Evolutionary conservation across 2,888 invertebrate species (phyloP), one percentile per base, ranked within the genome.

Genomic region (Chymomyza amoena): DNA sequence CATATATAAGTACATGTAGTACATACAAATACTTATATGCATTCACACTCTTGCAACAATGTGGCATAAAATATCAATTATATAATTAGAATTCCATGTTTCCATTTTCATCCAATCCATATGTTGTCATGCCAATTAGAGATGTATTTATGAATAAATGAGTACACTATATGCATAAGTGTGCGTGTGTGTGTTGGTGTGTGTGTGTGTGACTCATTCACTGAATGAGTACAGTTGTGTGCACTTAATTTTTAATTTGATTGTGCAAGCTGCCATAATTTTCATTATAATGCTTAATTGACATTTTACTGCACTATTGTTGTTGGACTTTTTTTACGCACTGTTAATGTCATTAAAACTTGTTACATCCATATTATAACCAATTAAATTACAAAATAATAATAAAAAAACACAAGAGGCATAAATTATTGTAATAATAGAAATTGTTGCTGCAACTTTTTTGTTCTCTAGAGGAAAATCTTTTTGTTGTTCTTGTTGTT

Each of bases 351-450:
- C 72, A 86, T 86, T 82, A 81, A 84, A 87, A 87, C 74, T 81
- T 77, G 68, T 72, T 68, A 65, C 76, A 62, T 87, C 81, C 39
- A 45, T 45, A 45, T 45, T 45, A 83, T 84, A 83, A 79, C 80
- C 87, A 87, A 87, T 87, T 83, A 83, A 76, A 87, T 84, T 81
- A 81, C 79, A 75, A 82, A 87, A 86, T 84, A 7, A 32, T 32
- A 3, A 32, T 32, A 32, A 9, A 18, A 18, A 20, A 18, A 57
- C 57, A 57, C 15, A 20, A 25, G 57, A 7, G 20, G 81, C 82
- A 83, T 87, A 77, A 84, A 81, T 81, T 86, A 84, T 82, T 71
- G 9, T 18, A n/a, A 28, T 57, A 25, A 20, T 57, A 20, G 57
- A 57, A 57, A 57, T 54, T 54, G 54, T 54, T 54, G 39, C 13